Percentiles rank a stretch among this genome's conserved stretches.
These are phyloP conservation scores for Plebejus anna DNA, from an alignment of 2,888 invertebrate species.

Conservation along the genomic window DNA sequence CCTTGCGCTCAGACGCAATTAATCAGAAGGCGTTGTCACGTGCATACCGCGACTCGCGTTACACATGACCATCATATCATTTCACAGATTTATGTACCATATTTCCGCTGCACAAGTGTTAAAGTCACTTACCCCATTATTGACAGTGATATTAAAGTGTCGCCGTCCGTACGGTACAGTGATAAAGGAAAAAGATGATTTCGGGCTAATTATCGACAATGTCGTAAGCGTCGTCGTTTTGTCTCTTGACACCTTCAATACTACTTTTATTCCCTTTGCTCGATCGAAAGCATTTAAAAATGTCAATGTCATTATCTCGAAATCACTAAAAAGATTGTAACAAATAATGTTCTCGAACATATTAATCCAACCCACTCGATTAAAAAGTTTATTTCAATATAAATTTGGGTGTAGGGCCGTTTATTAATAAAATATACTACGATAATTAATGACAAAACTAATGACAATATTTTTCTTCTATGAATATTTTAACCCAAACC, in stretches of 20 bases:
- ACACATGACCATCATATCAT: conserved; percentile 41
- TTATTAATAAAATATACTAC: conserved; percentile 7
- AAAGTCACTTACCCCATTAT: conserved; percentile 35
- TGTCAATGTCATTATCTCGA: conserved; percentile 37
- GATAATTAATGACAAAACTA: background rate
- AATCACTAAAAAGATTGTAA: conserved; percentile 32
- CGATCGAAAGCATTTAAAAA: conserved; percentile 41
- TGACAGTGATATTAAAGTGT: conserved; percentile 39
- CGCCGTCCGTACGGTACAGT: conserved; percentile 53
- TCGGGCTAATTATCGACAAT: conserved; percentile 71
- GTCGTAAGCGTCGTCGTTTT: conserved; percentile 57
- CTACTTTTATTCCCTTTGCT: conserved; percentile 59
- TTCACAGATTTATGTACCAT: conserved; percentile 41
- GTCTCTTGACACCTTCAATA: conserved; percentile 68
- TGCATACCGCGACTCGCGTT: conserved; percentile 44
- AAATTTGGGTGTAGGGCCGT: background rate
- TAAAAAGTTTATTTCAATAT: conserved; percentile 17
- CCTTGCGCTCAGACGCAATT: conserved; percentile 69
- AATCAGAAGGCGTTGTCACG: conserved; percentile 75
- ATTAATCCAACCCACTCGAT: conserved; percentile 27
- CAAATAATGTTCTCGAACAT: conserved; percentile 31
- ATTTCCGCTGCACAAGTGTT: conserved; percentile 37
- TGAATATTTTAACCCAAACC: conserved; percentile 16
- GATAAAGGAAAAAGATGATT: conserved; percentile 75
- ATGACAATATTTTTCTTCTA: conserved; percentile 10